Evolutionary conservation across 1,140 invertebrate species (phyloP).

Genomic region (Leucophenga varia): DNA sequence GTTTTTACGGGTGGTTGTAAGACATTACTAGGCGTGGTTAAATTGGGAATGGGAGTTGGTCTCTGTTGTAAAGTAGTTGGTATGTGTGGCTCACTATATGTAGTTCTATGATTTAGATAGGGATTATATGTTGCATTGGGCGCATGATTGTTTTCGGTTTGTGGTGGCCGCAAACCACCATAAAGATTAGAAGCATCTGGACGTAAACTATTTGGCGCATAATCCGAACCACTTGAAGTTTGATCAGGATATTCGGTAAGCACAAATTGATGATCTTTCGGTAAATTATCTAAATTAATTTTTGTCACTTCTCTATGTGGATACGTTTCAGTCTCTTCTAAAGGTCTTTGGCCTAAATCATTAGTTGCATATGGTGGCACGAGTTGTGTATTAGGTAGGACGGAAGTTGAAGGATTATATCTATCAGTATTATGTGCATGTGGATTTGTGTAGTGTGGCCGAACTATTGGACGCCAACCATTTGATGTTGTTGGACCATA

Average conservation of each 20-base stretch:
- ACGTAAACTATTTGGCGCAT: neutral
- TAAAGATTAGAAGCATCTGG: conserved; percentile 21
- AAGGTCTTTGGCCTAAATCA: conserved; percentile 3
- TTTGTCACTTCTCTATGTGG: neutral
- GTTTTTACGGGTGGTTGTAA: neutral
- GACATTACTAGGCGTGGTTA: neutral
- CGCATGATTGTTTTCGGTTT: neutral
- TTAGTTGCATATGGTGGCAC: conserved; percentile 1
- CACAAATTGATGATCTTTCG: conserved; percentile 3
- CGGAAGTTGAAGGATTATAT: no score
- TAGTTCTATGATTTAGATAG: neutral
- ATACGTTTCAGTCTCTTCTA: neutral
- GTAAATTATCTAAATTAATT: conserved; percentile 1
- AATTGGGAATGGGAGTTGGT: neutral
- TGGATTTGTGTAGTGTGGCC: neutral
- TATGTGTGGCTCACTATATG: neutral
- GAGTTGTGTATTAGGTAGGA: neutral
- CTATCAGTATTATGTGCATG: no score
- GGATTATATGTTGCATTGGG: neutral
- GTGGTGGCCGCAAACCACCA: conserved; percentile 22
- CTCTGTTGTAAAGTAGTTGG: neutral
- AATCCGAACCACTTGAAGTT: neutral
- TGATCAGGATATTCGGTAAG: conserved; percentile 6
- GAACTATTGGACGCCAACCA: conserved; percentile 16
- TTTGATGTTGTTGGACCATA: conserved; percentile 8